phyloP scores from a whole-genome alignment of 2,888 invertebrate species.

The Eurytoma adleriae region DNA sequence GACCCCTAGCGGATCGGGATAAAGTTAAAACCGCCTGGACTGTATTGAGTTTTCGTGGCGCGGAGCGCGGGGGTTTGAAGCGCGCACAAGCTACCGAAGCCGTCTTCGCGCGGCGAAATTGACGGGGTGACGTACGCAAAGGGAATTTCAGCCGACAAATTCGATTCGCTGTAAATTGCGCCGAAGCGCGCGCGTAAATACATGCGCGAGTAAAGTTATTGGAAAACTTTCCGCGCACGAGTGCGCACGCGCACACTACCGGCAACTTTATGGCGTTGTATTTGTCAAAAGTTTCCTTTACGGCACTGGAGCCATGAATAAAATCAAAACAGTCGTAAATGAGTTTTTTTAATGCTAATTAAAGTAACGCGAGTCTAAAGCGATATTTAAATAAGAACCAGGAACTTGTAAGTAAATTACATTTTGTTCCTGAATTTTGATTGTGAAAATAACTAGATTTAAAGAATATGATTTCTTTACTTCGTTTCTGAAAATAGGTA shows the following conservation, averaged over 20 bases:
- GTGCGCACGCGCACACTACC: neutral
- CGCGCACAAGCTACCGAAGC: neutral
- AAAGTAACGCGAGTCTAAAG: neutral
- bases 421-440: too few relatives aligned
- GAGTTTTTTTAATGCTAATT: conserved; percentile 20
- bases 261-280: conserved; percentile 22
- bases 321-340: conserved; percentile 29
- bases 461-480: too few relatives aligned
- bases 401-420: too few relatives aligned
- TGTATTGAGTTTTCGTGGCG: conserved; percentile 33
- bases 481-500: too few relatives aligned
- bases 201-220: conserved; percentile 42
- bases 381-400: conserved; percentile 3
- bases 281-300: conserved; percentile 41
- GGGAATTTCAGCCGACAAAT: conserved; percentile 46
- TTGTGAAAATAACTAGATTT: too few relatives aligned
- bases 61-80: neutral
- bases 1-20: conserved; percentile 16
- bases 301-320: conserved; percentile 19
- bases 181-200: conserved; percentile 37
- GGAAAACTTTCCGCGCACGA: conserved; percentile 32
- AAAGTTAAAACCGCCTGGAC: conserved; percentile 34
- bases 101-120: conserved; percentile 6
- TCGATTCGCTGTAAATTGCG: conserved; percentile 44
- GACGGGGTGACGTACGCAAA: conserved; percentile 39